These are phyloP conservation scores for Sylvia atricapilla DNA, from an alignment of 2,113 vertebrate species.

Conservation along the genomic window DNA sequence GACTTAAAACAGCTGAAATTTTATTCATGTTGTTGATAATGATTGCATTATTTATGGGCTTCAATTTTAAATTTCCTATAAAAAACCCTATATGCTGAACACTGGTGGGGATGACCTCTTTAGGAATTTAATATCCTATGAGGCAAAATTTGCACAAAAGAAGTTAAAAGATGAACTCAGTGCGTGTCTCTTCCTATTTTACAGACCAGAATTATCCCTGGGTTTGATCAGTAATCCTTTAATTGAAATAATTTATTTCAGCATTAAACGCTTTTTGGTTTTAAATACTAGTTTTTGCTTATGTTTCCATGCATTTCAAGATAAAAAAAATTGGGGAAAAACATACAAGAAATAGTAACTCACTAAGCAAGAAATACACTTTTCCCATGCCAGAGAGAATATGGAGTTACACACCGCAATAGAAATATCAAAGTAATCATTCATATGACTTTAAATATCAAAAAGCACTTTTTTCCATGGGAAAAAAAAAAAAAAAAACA, in stretches of 20 bases:
- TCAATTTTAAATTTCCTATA: not conserved
- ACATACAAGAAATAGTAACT: not conserved
- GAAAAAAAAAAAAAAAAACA: too few relatives aligned
- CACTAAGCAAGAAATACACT: not conserved
- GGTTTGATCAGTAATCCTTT: not conserved
- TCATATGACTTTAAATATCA: not conserved
- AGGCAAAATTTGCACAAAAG: not conserved
- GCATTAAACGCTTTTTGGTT: not conserved
- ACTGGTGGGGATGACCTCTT: not conserved
- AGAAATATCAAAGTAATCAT: not conserved
- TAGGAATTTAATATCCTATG: not conserved
- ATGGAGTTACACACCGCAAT: not conserved
- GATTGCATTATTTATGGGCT: not conserved
- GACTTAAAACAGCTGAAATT: not conserved
- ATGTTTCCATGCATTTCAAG: not conserved
- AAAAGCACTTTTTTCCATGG: not conserved
- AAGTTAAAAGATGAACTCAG: not conserved
- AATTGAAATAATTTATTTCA: not conserved
- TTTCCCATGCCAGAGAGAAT: not conserved
- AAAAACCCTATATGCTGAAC: not conserved
- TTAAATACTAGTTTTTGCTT: not conserved
- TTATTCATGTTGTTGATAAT: not conserved
- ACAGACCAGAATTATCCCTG: not conserved
- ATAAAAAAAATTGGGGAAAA: not conserved
- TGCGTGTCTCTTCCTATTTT: not conserved